Evolutionary conservation across 2,888 invertebrate genomes (phyloP).

Genomic region (Campoplex nolae): DNA sequence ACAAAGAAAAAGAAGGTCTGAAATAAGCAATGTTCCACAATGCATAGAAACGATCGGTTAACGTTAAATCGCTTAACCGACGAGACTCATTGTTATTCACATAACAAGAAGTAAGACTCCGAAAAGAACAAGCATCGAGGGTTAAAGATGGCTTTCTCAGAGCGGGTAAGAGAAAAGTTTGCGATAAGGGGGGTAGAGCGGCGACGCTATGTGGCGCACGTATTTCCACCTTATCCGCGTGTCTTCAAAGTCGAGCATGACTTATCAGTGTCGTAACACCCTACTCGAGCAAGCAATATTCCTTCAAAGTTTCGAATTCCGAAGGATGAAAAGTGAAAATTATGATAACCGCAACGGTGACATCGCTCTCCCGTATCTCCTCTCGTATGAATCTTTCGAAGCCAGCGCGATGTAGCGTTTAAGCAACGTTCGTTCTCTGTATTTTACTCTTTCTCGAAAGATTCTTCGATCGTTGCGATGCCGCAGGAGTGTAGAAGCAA

Average conservation of each 20-base stretch:
- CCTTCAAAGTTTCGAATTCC: not conserved
- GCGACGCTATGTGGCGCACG: not conserved
- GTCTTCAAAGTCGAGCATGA: conserved; percentile 16
- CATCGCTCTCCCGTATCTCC: not conserved
- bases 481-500: not conserved
- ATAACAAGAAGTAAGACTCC: conserved; percentile 10
- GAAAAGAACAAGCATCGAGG: conserved; percentile 19
- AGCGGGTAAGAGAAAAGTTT: not conserved
- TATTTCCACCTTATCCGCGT: conserved; percentile 5
- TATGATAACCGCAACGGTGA: not conserved
- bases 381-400: not conserved
- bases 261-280: conserved; percentile 8
- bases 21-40: conserved; percentile 28
- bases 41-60: conserved; percentile 37
- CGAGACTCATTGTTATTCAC: conserved; percentile 27
- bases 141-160: conserved; percentile 17
- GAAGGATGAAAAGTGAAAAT: not conserved
- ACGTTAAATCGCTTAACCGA: conserved; percentile 34
- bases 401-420: not conserved
- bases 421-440: not conserved
- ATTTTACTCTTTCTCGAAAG: not conserved
- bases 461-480: conserved; percentile 2
- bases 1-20: not conserved
- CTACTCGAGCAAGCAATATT: not conserved
- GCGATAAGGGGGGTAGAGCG: not conserved